These are phyloP conservation scores for Adela reaumurella DNA, from an alignment of 2,888 invertebrate genomes.

Conservation along the genomic window DNA sequence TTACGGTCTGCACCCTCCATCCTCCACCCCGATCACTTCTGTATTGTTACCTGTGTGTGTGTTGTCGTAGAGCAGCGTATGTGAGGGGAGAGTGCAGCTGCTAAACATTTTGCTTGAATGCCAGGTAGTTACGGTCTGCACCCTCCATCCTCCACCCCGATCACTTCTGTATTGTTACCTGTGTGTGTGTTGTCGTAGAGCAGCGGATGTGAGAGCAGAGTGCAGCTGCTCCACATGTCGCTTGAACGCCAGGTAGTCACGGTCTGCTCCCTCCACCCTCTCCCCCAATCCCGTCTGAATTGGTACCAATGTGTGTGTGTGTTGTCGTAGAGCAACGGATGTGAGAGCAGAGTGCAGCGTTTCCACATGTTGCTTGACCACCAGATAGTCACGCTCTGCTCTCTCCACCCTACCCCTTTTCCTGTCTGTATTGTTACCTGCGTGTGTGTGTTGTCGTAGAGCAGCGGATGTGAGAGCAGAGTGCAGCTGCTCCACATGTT, in stretches of 20 bases:
- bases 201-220: constrained; percentile 66
- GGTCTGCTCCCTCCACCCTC: constrained; percentile 56
- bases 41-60: constrained; percentile 23
- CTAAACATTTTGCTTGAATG: constrained; percentile 65
- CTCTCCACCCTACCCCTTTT: constrained; percentile 61
- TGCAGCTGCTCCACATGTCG: constrained; percentile 80
- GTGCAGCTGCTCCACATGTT: constrained; percentile 79
- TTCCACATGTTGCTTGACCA: constrained; percentile 77
- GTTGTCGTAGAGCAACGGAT: constrained; percentile 58
- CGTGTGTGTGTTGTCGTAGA: constrained; percentile 42
- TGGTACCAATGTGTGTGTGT: constrained; percentile 26
- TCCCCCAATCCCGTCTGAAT: constrained; percentile 42
- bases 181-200: constrained; percentile 45
- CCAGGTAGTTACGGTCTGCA: no score
- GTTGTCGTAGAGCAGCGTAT: constrained; percentile 58
- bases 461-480: constrained; percentile 67
- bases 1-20: no score
- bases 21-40: neutral
- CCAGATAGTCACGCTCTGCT: constrained; percentile 63
- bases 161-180: constrained; percentile 17
- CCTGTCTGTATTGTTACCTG: constrained; percentile 29
- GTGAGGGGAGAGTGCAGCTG: constrained; percentile 75
- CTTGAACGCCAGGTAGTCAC: constrained; percentile 71
- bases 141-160: no score
- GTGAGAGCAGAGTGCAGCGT: constrained; percentile 75